Evolutionary conservation across 2,113 vertebrate genomes (phyloP).

Genomic region (Jacana jacana): DNA sequence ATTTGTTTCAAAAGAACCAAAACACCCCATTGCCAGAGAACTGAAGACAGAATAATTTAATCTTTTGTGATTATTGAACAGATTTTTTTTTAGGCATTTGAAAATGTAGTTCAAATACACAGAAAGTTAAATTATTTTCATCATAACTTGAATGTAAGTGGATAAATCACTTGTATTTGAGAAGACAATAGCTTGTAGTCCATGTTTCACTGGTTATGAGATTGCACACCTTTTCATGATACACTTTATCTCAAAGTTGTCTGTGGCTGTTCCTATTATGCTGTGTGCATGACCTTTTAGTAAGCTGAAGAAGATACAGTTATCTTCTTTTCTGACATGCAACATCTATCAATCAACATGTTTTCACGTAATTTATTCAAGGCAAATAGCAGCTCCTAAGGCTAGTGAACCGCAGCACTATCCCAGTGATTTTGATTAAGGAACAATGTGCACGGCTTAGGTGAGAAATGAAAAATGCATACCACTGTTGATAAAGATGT

Average conservation of each 20-base stretch:
- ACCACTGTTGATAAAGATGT: conserved; percentile 82
- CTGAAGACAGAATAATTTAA: background rate
- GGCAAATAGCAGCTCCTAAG: conserved; percentile 86
- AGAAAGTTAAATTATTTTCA: conserved; percentile 35
- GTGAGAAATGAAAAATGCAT: conserved; percentile 81
- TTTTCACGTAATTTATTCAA: conserved; percentile 88
- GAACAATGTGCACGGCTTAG: conserved; percentile 79
- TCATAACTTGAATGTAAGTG: conserved; percentile 60
- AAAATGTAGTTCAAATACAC: conserved; percentile 8
- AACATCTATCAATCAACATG: conserved; percentile 96
- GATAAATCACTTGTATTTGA: conserved; percentile 71
- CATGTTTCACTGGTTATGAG: conserved; percentile 69
- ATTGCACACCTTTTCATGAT: conserved; percentile 72
- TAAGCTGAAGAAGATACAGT: conserved; percentile 94
- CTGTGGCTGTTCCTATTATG: conserved; percentile 90
- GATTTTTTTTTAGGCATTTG: background rate
- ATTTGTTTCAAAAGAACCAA: background rate
- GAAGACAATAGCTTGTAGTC: conserved; percentile 76
- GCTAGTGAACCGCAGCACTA: conserved; percentile 82
- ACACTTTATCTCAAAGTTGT: conserved; percentile 81
- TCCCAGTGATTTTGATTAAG: conserved; percentile 86
- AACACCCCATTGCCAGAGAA: background rate
- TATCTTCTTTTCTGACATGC: conserved; percentile 94
- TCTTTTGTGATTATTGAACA: background rate
- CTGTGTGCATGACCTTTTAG: conserved; percentile 93